Evolutionary conservation across 2,888 invertebrate genomes (phyloP), one percentile per base, ranked within the genome.

Genomic region (Salticus scenicus): DNA sequence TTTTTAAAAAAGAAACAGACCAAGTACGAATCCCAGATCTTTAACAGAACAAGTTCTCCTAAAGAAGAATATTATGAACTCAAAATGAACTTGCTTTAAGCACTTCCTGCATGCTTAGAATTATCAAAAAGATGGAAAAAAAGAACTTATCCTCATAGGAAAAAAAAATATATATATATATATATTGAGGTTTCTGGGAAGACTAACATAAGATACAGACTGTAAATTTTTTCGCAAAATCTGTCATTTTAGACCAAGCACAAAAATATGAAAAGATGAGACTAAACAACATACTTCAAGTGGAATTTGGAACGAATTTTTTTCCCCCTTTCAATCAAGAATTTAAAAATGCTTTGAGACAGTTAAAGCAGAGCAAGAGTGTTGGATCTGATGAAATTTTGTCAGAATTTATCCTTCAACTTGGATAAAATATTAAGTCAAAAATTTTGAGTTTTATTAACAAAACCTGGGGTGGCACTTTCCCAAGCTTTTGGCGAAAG

Each of bases 331-430:
- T 37, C 70, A 17, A 24, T 41, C 7, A 42, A 33, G 70, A 70
- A 41, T 70, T 70, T 70, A 17, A 28, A 41, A 27, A 28, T 37
- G 27, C 31, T 33, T 12, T 41, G 31, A 17, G 27, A 8, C 24
- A 33, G 8, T 24, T 70, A n/a, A n/a, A 20, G 17, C n/a, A 42
- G 27, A 42, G 70, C 7, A 42, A 70, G 42, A 70, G 70, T 41
- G 70, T 42, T 70, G 42, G 70, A 37, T 37, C 70, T 42, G 70
- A 42, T 41, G 41, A n/a, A 10, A 42, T 70, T 27, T 33, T 70
- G 0, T 12, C 42, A 12, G 70, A 70, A 42, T 70, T 70, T 41
- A 14, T 70, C 27, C n/a, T 70, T 24, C 27, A 70, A 42, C 70
- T 70, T 70, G 42, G 42, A 31, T 0, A 42, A 14, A 42, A 7